Evolutionary conservation across 2,888 invertebrate species (phyloP).

Genomic region (Pseudanteris insignis): DNA sequence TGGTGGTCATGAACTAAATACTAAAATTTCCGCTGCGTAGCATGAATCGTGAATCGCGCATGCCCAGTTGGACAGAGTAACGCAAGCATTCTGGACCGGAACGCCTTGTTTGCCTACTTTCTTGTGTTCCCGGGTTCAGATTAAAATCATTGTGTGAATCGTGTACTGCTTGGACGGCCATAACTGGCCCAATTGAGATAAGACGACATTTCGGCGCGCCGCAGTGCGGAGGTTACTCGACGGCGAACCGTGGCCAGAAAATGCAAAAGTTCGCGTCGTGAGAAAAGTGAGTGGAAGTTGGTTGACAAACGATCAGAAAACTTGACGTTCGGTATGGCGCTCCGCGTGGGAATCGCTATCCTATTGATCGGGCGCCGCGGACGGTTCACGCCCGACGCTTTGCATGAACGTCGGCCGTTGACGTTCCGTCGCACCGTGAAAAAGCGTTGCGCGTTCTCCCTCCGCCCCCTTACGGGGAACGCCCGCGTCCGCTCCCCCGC

Average conservation of each 20-base stretch:
- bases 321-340: conserved; percentile 3
- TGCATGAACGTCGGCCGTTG: conserved; percentile 27
- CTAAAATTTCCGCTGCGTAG: too few species aligned
- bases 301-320: conserved; percentile 30
- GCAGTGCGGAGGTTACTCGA: conserved; percentile 14
- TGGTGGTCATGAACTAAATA: too few species aligned
- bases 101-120: neutral
- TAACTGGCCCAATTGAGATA: neutral
- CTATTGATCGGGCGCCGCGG: conserved; percentile 20
- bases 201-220: conserved; percentile 9
- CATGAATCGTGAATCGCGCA: too few species aligned
- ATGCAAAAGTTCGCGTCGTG: conserved; percentile 39
- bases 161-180: conserved; percentile 1
- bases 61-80: too few species aligned
- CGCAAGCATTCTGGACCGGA: too few species aligned
- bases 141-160: conserved; percentile 2
- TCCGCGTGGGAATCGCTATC: too few species aligned
- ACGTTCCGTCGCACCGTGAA: conserved; percentile 9
- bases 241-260: conserved; percentile 32
- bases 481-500: too few species aligned
- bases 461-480: too few species aligned
- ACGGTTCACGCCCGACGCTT: conserved; percentile 34
- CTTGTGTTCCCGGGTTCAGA: neutral
- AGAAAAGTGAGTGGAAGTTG: conserved; percentile 42
- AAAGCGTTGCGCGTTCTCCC: too few species aligned